Evolutionary conservation across 2,113 vertebrate genomes (phyloP), one percentile per base, ranked within the genome.

Genomic region (Eptesicus fuscus): DNA sequence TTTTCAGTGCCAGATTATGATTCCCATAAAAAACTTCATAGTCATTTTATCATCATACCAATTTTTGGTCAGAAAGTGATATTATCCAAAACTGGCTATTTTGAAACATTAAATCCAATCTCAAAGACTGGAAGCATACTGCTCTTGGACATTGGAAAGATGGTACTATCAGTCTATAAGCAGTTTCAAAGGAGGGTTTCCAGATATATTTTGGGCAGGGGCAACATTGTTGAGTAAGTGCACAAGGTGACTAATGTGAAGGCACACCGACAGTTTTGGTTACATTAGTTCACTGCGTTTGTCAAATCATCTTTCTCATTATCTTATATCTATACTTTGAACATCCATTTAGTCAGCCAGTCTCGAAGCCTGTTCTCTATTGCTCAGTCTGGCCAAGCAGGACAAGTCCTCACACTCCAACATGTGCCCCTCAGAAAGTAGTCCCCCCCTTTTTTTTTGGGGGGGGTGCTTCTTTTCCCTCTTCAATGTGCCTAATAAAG

Each of bases 71-170:
- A 83, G 40, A 69, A 94, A 85, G 82, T 30, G 13, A 4, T 91
- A 87, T 59, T 69, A 86, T 49, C 61, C 32, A 4, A 32, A 61
- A 61, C 30, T 47, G 40, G 23, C 40, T 56, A 16, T 92, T 87
- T 83, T 83, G 49, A 84, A 93, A 82, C 95, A 70, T 93, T 83
- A 92, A 97, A 84, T 90, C 51, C n/a, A 84, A 1, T 70, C 23
- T 92, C 30, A 88, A 61, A 95, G 44, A 88, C 67, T 83, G 47
- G 44, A 82, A 85, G 42, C 65, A n/a, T 28, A 70, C 20, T 30
- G 2, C 28, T 61, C 16, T 42, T 74, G 32, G 53, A 76, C 32
- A 59, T 23, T 78, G n/a, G 35, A 18, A 80, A 77, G 16, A 67
- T 73, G 14, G 9, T 40, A 11, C 53, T 69, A 12, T 51, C 80